Evolutionary conservation across 2,797 vertebrate genomes (phyloP), one percentile per base, ranked within the genome.

Genomic region (Momotus momota): DNA sequence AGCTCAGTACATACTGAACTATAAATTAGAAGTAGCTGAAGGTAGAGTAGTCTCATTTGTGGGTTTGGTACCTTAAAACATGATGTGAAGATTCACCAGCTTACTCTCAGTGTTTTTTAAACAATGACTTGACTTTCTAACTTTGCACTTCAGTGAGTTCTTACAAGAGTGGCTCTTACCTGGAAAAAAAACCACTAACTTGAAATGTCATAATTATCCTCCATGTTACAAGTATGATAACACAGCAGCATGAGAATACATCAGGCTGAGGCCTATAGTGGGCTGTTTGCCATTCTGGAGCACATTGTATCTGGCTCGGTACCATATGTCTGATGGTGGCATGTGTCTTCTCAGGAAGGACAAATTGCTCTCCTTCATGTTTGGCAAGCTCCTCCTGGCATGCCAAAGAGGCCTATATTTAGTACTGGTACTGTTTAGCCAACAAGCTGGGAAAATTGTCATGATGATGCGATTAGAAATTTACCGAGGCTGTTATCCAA

Each of bases 261-360:
- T 22, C 40, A 69, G 65, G 66, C 57, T 83, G 38, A 52, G 54
- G 81, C 65, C 1, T 0, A 45, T 6, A 88, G 74, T 41, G 41
- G 92, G 81, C 91, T 72, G 18, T 41, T 83, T 93, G 86, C 80
- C 88, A 92, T 86, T 65, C 54, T 57, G 70, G 54, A 81, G 45
- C 0, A 15, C 60, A 92, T 60, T 54, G 92, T 89, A 74, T 80
- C 85, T 96, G 93, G 86, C 78, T 73, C 1, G 0, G 57, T 65
- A 74, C 66, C 81, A 86, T 58, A 48, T 31, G 73, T 66, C 79
- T 92, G 78, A 94, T 78, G 72, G 74, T 88, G 86, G 81, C 70
- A 95, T 75, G 91, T 80, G 58, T 77, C 75, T 97, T 92, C 95
- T 90, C 86, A 96, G 92, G 94, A 97, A 97, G 94, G 94, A 94